Percentiles rank a stretch among this genome's conserved stretches.
These are phyloP conservation scores for Stomatorhinus walkeri DNA, from an alignment of 2,797 vertebrate species.

Conservation along the genomic window DNA sequence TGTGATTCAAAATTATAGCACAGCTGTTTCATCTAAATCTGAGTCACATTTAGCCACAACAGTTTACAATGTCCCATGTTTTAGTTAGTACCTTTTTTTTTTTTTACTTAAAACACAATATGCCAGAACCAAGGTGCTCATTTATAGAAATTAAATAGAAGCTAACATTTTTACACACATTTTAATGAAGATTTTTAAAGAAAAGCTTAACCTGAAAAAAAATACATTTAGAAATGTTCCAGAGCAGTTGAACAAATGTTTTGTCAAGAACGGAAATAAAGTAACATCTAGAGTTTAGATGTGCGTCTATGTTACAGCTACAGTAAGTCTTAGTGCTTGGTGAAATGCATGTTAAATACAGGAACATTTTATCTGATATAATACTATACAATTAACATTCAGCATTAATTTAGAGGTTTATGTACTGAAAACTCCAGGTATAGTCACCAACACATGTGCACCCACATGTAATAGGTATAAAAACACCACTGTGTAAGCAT, in stretches of 20 bases:
- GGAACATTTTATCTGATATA: too few species aligned
- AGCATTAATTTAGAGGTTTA: not conserved
- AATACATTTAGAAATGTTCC: not conserved
- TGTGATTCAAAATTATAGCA: not conserved
- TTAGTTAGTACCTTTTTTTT: not conserved
- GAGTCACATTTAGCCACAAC: not conserved
- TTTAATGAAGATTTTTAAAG: not conserved
- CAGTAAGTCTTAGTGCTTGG: too few species aligned
- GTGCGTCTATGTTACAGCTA: not conserved
- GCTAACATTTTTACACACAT: not conserved
- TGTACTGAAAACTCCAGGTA: not conserved
- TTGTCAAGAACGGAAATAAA: not conserved
- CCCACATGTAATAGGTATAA: not conserved
- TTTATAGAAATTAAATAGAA: not conserved
- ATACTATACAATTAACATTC: not conserved
- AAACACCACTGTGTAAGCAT: not conserved
- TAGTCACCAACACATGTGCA: not conserved
- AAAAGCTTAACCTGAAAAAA: not conserved
- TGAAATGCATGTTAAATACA: too few species aligned
- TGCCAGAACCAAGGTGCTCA: not conserved
- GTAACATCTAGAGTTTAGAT: not conserved
- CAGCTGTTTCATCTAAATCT: not conserved
- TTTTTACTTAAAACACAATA: not conserved
- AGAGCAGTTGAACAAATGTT: not conserved
- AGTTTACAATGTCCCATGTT: not conserved